These are phyloP conservation scores for Pterophyllum scalare DNA, from an alignment of 2,113 vertebrate species.

Conservation along the genomic window DNA sequence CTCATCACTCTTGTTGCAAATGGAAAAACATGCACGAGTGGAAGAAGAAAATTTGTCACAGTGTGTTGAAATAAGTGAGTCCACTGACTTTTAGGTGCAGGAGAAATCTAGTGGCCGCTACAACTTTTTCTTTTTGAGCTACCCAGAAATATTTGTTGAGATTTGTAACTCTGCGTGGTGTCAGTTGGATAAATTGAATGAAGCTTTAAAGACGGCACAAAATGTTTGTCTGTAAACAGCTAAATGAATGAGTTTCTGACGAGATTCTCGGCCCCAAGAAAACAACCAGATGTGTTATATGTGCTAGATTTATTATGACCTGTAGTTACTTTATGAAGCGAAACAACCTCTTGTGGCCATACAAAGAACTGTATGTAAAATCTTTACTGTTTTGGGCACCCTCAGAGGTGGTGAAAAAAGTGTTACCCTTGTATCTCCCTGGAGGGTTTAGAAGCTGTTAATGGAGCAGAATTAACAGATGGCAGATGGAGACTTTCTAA, in stretches of 20 bases:
- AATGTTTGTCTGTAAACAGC: background rate
- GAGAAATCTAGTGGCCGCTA: background rate
- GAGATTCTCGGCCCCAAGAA: background rate
- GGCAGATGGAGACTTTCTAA: no score
- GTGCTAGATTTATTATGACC: background rate
- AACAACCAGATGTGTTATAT: background rate
- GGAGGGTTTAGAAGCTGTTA: no score
- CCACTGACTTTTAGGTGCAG: background rate
- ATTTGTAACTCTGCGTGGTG: background rate
- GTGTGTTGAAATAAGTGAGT: constrained; percentile 16
- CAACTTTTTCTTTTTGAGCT: background rate
- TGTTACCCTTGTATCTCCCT: background rate
- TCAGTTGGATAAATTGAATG: background rate
- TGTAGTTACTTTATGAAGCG: background rate
- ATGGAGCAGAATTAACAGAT: no score
- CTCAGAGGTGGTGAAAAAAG: background rate
- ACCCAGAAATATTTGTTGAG: background rate
- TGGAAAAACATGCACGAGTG: background rate
- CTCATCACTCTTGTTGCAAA: constrained; percentile 17
- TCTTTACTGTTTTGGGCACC: background rate
- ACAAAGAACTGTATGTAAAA: background rate
- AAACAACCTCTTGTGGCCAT: background rate
- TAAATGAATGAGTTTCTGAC: background rate
- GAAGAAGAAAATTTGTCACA: constrained; percentile 14
- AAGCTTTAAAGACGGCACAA: background rate